phyloP scores from a whole-genome alignment of 2,113 vertebrate species.

The Mixornis gularis region DNA sequence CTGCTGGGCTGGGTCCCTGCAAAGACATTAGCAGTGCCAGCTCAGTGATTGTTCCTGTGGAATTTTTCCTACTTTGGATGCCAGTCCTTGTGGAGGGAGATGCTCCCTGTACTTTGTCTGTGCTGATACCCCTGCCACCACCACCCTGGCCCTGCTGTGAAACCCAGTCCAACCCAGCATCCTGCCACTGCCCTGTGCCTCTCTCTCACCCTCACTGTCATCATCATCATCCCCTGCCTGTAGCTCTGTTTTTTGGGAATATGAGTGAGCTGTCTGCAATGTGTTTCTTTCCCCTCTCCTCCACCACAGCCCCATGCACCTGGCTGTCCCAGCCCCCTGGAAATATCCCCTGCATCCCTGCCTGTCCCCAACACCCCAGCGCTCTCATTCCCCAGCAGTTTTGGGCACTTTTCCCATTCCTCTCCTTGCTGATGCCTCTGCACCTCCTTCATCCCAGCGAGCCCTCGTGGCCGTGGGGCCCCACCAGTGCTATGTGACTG shows the following conservation, averaged over 20 bases:
- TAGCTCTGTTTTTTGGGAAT: neutral
- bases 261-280: fast-evolving
- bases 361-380: neutral
- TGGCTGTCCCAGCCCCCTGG: neutral
- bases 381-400: fast-evolving
- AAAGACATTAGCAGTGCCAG: neutral
- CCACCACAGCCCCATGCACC: neutral
- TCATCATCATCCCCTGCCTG: neutral
- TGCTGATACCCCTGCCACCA: neutral
- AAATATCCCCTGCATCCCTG: neutral
- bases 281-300: neutral
- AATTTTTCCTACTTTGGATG: neutral
- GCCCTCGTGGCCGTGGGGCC: constrained; percentile 4
- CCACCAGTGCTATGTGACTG: constrained; percentile 64
- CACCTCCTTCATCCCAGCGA: constrained; percentile 40
- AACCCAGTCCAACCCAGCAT: constrained; percentile 1
- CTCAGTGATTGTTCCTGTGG: neutral
- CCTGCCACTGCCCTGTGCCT: neutral
- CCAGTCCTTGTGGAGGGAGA: neutral
- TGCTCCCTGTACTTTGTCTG: neutral
- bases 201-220: neutral
- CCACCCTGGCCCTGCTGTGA: neutral
- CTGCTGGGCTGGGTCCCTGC: neutral
- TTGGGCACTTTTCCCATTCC: neutral
- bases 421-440: neutral